Percentiles rank a stretch among this genome's conserved stretches.
These are phyloP conservation scores for Athalia rosae DNA, from an alignment of 2,888 invertebrate species.

Conservation along the genomic window DNA sequence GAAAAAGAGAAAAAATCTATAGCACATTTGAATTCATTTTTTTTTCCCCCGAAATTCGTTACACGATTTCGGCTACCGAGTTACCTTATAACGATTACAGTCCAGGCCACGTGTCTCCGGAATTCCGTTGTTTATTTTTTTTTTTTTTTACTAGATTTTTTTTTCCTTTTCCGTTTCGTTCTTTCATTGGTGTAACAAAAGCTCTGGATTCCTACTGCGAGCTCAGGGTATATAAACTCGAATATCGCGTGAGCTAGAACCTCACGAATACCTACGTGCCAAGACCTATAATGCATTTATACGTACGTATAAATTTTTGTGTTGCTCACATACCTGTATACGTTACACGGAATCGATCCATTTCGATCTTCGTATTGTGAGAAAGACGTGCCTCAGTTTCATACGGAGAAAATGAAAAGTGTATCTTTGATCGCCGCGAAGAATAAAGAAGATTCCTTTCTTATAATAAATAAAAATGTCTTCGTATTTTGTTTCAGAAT, in stretches of 20 bases:
- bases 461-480: too few relatives aligned
- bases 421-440: background rate
- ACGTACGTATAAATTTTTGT: background rate
- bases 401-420: background rate
- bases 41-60: too few relatives aligned
- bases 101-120: background rate
- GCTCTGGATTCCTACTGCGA: background rate
- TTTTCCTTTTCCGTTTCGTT: background rate
- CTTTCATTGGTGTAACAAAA: constrained; percentile 23
- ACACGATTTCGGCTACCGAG: too few relatives aligned
- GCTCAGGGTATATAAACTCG: background rate
- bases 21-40: too few relatives aligned
- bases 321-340: background rate
- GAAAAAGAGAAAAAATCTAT: too few relatives aligned
- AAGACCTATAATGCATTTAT: background rate
- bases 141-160: background rate
- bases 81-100: too few relatives aligned
- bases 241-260: constrained; percentile 22
- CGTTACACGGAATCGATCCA: constrained; percentile 6
- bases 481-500: constrained; percentile 17
- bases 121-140: background rate
- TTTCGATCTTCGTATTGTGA: background rate
- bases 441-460: background rate
- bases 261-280: background rate
- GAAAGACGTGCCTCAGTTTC: constrained; percentile 1